These are phyloP conservation scores for Calephelis virginiensis DNA, from an alignment of 1,140 invertebrate genomes.

Conservation along the genomic window DNA sequence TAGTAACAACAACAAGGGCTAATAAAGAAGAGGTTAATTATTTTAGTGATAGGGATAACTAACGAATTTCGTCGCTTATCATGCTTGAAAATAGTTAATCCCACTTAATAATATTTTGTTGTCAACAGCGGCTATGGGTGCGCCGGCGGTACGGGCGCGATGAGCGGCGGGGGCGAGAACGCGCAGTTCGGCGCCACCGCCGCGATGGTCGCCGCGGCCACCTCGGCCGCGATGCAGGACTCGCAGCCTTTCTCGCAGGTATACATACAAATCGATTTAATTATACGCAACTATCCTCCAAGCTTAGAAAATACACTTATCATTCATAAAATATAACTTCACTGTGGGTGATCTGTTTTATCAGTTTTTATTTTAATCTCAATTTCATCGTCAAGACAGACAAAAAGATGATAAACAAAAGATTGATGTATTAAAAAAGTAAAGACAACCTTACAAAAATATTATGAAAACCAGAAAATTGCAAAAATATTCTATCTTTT, in stretches of 20 bases:
- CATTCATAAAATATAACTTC: too few relatives aligned
- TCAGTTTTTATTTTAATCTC: too few relatives aligned
- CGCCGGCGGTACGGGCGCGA: constrained; percentile 76
- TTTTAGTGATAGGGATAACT: too few relatives aligned
- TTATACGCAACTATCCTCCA: background rate
- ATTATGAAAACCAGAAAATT: too few relatives aligned
- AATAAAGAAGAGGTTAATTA: too few relatives aligned
- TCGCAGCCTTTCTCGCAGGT: constrained; percentile 78
- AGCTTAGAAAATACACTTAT: too few relatives aligned
- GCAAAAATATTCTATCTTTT: constrained; percentile 16
- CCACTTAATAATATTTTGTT: background rate
- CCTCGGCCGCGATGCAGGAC: constrained; percentile 77
- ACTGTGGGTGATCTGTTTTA: too few relatives aligned
- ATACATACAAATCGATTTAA: constrained; percentile 15
- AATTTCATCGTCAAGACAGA: too few relatives aligned
- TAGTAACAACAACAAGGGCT: too few relatives aligned
- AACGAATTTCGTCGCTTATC: background rate
- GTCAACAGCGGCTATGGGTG: constrained; percentile 73
- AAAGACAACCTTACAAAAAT: too few relatives aligned
- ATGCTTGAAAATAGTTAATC: background rate
- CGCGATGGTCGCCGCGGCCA: constrained; percentile 76
- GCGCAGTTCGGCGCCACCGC: constrained; percentile 76
- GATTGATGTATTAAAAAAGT: too few relatives aligned
- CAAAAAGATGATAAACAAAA: too few relatives aligned
- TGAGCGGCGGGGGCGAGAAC: constrained; percentile 77